Evolutionary conservation across 2,797 vertebrate genomes (phyloP).

Genomic region (Acipenser ruthenus): DNA sequence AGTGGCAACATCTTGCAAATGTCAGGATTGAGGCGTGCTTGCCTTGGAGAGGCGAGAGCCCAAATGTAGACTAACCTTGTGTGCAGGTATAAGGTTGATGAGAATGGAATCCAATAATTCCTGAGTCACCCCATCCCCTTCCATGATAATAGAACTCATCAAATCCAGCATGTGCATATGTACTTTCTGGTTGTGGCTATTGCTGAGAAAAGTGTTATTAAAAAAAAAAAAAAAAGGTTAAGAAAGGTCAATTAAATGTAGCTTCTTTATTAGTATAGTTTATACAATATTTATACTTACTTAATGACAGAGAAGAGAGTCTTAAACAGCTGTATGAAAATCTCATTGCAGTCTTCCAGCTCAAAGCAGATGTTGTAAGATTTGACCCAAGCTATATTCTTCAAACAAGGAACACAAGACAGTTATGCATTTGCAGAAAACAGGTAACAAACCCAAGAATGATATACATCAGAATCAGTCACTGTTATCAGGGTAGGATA

Average conservation of each 20-base stretch:
- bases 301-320: slow-evolving; percentile 97
- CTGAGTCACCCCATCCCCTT: slow-evolving; percentile 97
- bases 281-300: slow-evolving; percentile 51
- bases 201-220: slow-evolving; percentile 52
- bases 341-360: slow-evolving; percentile 98
- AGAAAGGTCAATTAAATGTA: not conserved
- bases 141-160: slow-evolving; percentile 99
- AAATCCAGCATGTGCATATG: slow-evolving; percentile 99
- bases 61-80: slow-evolving; percentile 68
- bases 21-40: not conserved
- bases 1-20: not conserved
- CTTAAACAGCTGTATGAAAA: slow-evolving; percentile 98
- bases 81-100: slow-evolving; percentile 97
- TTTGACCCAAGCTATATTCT: slow-evolving; percentile 99
- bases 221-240: not conserved
- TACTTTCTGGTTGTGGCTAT: slow-evolving; percentile 99
- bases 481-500: too few relatives aligned
- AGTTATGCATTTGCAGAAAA: too few relatives aligned
- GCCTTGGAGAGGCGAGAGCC: slow-evolving; percentile 1
- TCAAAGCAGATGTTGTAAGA: slow-evolving; percentile 99
- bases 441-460: too few relatives aligned
- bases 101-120: slow-evolving; percentile 96
- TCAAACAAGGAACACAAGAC: slow-evolving; percentile 32
- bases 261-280: too few relatives aligned
- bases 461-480: too few relatives aligned